These are phyloP conservation scores for Teleogryllus occipitalis DNA, from an alignment of 1,140 invertebrate species.

Conservation along the genomic window DNA sequence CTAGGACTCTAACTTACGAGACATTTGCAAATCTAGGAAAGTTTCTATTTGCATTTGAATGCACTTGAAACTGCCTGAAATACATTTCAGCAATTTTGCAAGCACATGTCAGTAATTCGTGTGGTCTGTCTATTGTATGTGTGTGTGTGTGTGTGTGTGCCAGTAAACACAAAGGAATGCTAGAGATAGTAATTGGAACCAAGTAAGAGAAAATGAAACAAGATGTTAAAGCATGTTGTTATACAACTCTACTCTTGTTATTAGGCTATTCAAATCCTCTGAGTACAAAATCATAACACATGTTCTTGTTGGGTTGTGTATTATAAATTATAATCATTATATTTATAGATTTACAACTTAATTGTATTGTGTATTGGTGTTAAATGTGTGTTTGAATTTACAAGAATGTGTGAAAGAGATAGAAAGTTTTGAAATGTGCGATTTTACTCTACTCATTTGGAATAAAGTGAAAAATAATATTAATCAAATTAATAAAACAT, in stretches of 20 bases:
- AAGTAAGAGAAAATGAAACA: neutral
- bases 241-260: slow-evolving; percentile 1
- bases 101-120: neutral
- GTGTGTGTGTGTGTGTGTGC: neutral
- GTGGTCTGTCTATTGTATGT: neutral
- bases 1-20: too few relatives aligned
- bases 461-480: too few relatives aligned
- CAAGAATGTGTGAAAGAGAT: neutral
- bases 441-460: too few relatives aligned
- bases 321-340: slow-evolving; percentile 6
- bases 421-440: too few relatives aligned
- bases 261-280: neutral
- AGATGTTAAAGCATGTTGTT: neutral
- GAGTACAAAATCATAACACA: neutral
- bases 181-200: neutral
- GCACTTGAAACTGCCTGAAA: neutral
- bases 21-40: too few relatives aligned
- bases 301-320: slow-evolving; percentile 4
- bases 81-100: neutral
- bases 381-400: neutral
- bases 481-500: too few relatives aligned
- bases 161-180: neutral
- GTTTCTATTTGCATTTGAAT: neutral
- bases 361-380: slow-evolving; percentile 1
- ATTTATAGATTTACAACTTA: neutral